Evolutionary conservation across 1,140 invertebrate genomes (phyloP).

Genomic region (Hyphantria cunea): DNA sequence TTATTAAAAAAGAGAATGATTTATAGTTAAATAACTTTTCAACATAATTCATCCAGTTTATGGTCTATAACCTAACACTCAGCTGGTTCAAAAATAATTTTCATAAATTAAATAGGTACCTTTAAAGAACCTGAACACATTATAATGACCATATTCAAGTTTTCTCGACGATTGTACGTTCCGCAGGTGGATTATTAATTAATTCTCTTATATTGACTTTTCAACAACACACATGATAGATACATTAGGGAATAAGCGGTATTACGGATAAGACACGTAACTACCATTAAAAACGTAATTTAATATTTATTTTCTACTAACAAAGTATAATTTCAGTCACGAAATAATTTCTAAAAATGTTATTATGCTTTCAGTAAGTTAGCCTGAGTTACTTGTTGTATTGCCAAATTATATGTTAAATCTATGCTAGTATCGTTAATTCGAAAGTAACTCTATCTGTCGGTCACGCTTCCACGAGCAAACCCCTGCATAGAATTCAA

Average conservation of each 20-base stretch:
- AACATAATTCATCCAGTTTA: too few relatives aligned
- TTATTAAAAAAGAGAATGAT: too few relatives aligned
- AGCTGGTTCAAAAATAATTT: too few relatives aligned
- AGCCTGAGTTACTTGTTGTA: too few relatives aligned
- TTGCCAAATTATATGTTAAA: not conserved
- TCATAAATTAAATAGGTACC: too few relatives aligned
- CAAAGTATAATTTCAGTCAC: not conserved
- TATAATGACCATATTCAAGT: not conserved
- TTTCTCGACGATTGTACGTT: constrained; percentile 31
- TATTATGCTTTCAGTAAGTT: not conserved
- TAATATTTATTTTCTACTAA: not conserved
- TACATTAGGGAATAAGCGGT: constrained; percentile 26
- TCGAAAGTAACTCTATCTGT: too few relatives aligned
- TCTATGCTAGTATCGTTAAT: too few relatives aligned
- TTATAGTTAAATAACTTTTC: too few relatives aligned
- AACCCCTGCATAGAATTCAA: too few relatives aligned
- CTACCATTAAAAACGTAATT: constrained; percentile 5
- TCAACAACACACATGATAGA: constrained; percentile 19
- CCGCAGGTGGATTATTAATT: constrained; percentile 41
- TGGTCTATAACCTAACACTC: too few relatives aligned
- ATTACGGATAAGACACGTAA: constrained; percentile 15
- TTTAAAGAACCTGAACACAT: too few relatives aligned
- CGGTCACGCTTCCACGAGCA: too few relatives aligned
- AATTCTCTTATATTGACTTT: constrained; percentile 47
- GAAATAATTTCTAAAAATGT: not conserved